phyloP scores from a whole-genome alignment of 2,888 invertebrate genomes.

The Glaucopsyche alexis region DNA sequence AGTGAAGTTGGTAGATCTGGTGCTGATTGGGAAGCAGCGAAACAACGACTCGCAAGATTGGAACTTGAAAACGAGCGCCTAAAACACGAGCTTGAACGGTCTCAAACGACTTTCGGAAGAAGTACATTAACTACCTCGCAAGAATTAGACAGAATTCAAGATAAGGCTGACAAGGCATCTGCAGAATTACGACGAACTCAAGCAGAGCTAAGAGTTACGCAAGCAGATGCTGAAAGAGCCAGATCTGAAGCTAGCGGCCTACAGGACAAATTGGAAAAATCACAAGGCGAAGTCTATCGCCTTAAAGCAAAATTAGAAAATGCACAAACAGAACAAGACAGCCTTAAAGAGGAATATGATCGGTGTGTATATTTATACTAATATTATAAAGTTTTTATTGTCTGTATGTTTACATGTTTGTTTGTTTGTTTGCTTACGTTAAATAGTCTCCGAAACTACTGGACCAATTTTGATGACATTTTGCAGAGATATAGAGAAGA shows the following conservation, averaged over 20 bases:
- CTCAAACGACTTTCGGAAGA: constrained; percentile 90
- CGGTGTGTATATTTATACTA: constrained; percentile 58
- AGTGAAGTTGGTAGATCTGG: constrained; percentile 93
- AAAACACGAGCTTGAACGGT: constrained; percentile 90
- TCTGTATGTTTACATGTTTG: no score
- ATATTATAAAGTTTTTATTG: constrained; percentile 1
- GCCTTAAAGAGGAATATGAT: constrained; percentile 94
- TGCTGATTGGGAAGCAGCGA: constrained; percentile 92
- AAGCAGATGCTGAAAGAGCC: constrained; percentile 93
- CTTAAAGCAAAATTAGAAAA: constrained; percentile 96
- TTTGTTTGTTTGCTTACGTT: no score
- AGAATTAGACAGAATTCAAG: constrained; percentile 90
- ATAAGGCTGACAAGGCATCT: constrained; percentile 90
- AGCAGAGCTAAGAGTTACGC: constrained; percentile 94
- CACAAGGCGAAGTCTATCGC: constrained; percentile 96
- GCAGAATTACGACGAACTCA: constrained; percentile 92
- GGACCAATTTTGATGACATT: no score
- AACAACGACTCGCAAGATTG: constrained; percentile 89
- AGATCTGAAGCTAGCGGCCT: constrained; percentile 89
- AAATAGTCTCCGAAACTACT: no score
- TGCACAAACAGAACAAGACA: constrained; percentile 96
- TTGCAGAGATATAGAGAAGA: no score
- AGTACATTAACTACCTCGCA: constrained; percentile 90
- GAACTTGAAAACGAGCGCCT: constrained; percentile 95
- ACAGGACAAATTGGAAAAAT: constrained; percentile 96